Evolutionary conservation across 2,888 invertebrate species (phyloP).

Genomic region (Apantesis nais): DNA sequence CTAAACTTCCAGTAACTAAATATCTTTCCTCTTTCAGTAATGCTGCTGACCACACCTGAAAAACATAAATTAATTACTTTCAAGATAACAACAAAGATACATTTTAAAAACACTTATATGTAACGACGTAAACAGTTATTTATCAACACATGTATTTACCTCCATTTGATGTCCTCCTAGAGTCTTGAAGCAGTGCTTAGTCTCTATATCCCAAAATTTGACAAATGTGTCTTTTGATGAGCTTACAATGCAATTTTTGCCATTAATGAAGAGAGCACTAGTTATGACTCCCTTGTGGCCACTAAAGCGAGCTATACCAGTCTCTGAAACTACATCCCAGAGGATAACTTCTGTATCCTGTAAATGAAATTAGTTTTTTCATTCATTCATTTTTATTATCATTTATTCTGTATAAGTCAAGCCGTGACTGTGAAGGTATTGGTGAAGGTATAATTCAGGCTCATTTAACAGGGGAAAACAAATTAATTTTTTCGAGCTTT

Average conservation of each 20-base stretch:
- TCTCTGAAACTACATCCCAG: conserved; percentile 97
- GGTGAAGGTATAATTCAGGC: not conserved
- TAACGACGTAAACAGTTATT: not conserved
- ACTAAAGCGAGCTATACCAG: conserved; percentile 94
- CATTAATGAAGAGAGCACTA: conserved; percentile 90
- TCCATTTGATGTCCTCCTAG: conserved; percentile 95
- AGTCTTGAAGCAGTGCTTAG: conserved; percentile 98
- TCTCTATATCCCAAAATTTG: conserved; percentile 98
- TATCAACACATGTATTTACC: conserved; percentile 70
- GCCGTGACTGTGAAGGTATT: not conserved
- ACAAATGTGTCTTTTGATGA: conserved; percentile 97
- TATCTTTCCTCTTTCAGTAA: conserved; percentile 92
- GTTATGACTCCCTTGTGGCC: conserved; percentile 97
- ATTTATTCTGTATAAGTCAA: not conserved
- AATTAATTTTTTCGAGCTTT: too few relatives aligned
- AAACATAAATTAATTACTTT: not conserved
- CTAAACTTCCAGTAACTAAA: conserved; percentile 95
- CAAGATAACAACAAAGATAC: too few relatives aligned
- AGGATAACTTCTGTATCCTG: conserved; percentile 97
- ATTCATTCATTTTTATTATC: not conserved
- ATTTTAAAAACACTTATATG: too few relatives aligned
- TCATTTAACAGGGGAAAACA: too few relatives aligned
- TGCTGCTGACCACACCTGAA: conserved; percentile 93
- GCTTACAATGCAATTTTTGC: conserved; percentile 90
- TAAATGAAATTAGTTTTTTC: not conserved